Evolutionary conservation across 2,113 vertebrate genomes (phyloP).

Genomic region (Ptilonorhynchus violaceus): DNA sequence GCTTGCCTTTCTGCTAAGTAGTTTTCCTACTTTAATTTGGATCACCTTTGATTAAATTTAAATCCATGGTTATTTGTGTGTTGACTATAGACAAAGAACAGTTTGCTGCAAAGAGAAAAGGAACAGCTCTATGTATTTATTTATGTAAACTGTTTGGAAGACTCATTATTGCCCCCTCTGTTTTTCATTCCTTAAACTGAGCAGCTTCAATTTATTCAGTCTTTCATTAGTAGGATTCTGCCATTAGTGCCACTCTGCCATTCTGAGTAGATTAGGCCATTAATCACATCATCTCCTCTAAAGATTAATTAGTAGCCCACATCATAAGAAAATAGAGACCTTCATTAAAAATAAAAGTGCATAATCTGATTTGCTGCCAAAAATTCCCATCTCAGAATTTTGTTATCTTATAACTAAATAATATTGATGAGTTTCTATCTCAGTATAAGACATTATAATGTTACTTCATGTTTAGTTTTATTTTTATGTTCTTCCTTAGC

Average conservation of each 20-base stretch:
- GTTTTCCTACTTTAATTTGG: background rate
- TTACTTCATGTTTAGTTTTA: background rate
- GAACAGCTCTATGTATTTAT: background rate
- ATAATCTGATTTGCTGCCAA: background rate
- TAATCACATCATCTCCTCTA: background rate
- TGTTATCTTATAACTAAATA: background rate
- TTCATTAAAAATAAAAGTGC: background rate
- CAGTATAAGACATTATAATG: background rate
- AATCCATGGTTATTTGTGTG: background rate
- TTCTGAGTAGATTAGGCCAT: background rate
- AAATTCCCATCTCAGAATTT: background rate
- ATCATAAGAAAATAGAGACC: background rate
- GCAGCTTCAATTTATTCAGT: background rate
- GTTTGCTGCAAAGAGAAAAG: background rate
- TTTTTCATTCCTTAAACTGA: background rate
- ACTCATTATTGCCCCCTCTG: background rate
- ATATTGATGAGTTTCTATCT: background rate
- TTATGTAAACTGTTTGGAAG: background rate
- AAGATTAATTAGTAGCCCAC: background rate
- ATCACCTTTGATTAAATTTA: background rate
- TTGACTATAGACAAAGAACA: background rate
- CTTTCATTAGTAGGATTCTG: background rate
- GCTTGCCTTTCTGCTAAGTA: background rate
- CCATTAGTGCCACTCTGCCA: no score
- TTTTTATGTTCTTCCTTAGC: background rate